Evolutionary conservation across 23 tunicate genomes (phyloP).

Genomic region (Diplosoma virens): DNA sequence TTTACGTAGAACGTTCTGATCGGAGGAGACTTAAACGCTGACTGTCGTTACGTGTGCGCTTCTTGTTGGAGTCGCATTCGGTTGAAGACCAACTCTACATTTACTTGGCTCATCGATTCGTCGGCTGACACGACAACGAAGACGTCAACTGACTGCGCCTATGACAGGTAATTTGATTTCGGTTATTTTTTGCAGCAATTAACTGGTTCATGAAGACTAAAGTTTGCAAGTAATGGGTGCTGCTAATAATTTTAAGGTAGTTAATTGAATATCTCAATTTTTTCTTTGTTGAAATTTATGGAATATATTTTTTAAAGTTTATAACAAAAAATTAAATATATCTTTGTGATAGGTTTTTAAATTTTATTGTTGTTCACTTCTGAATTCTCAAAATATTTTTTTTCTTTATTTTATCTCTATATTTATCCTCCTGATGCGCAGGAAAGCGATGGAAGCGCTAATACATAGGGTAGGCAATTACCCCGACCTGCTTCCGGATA

Average conservation of each 20-base stretch:
- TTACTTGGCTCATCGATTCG: conserved; percentile 65
- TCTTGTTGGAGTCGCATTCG: conserved; percentile 53
- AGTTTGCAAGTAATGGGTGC: too few species aligned
- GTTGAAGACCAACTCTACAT: conserved; percentile 54
- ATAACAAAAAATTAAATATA: background rate
- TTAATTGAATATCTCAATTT: too few species aligned
- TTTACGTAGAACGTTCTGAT: conserved; percentile 58
- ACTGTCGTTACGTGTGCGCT: conserved; percentile 80
- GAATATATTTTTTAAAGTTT: background rate
- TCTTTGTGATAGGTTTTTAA: too few species aligned
- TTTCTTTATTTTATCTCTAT: too few species aligned
- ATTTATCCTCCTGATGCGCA: too few species aligned
- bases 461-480: too few species aligned
- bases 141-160: conserved; percentile 75
- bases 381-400: too few species aligned
- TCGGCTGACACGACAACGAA: conserved; percentile 81
- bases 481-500: too few species aligned
- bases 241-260: too few species aligned
- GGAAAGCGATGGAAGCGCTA: too few species aligned
- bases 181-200: background rate
- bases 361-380: too few species aligned
- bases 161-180: conserved; percentile 66
- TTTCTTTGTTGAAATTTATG: background rate
- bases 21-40: conserved; percentile 95
- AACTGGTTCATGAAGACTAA: too few species aligned